A percentile compares a stretch with the other conserved stretches of the same genome.
These are phyloP conservation scores for Drosophila guanche DNA, from an alignment of 1,140 invertebrate species.

Conservation along the genomic window DNA sequence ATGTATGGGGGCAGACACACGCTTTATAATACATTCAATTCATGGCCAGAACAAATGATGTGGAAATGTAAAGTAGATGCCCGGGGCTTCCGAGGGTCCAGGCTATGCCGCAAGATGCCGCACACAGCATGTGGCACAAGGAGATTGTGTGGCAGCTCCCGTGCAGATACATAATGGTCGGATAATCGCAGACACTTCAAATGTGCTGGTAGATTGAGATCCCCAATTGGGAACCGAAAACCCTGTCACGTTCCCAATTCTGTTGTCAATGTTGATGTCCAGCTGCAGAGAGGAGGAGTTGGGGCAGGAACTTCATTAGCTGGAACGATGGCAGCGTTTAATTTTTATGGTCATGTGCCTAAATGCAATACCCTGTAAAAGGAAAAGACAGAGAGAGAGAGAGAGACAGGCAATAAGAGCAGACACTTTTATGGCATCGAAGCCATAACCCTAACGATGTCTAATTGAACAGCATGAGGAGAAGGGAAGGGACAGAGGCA, in stretches of 20 bases:
- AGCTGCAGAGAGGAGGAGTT: background rate
- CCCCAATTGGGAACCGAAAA: constrained; percentile 37
- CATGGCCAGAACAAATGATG: constrained; percentile 81
- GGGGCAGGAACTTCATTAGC: constrained; percentile 65
- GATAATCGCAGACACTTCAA: constrained; percentile 74
- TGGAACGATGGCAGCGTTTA: constrained; percentile 69
- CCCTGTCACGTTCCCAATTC: constrained; percentile 54
- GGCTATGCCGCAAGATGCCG: constrained; percentile 26
- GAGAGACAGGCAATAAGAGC: constrained; percentile 37
- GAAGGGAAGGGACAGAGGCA: constrained; percentile 1
- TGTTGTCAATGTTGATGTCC: constrained; percentile 40
- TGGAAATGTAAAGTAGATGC: constrained; percentile 83
- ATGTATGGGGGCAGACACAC: constrained; percentile 9
- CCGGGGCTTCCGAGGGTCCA: constrained; percentile 45
- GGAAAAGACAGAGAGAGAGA: background rate
- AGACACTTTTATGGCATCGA: constrained; percentile 72
- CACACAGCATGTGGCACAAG: constrained; percentile 46
- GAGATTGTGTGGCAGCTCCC: background rate
- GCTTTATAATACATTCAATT: constrained; percentile 81
- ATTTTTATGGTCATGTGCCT: constrained; percentile 74
- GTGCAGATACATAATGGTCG: constrained; percentile 56
- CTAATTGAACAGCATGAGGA: constrained; percentile 66
- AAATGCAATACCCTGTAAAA: constrained; percentile 57
- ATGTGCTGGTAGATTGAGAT: constrained; percentile 33
- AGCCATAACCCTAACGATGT: constrained; percentile 65